Base-by-base conservation (phyloP, 37 sponge, comb jelly and placozoan species). In the Corticium candelabrum region DNA sequence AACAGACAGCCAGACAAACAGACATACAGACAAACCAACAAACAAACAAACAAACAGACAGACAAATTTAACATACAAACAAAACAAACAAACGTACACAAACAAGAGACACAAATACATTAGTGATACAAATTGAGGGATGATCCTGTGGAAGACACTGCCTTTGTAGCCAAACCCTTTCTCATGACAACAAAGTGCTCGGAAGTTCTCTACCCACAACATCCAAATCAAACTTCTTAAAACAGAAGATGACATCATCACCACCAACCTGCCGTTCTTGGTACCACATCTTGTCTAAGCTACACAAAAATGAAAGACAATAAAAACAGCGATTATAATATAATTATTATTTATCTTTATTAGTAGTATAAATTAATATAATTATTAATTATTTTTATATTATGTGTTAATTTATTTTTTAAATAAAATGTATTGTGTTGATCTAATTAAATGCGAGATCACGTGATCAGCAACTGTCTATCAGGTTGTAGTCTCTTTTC, bases 91-190 rank as follows among this genome's bases (percentile, higher is more conserved):
- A 27, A 50, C 62, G 11, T 21, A 27, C 11, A 27, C 62, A 50
- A 11, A 21, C 15, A 11, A 27, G 62, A 21, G 62, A 21, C 15
- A 21, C 11, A 50, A 50, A 50, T 27, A 50, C 62, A 11, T 70
- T 35, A 32, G 5, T 4, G 35, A 85, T 92, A 99, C 92, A 74
- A 99, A 99, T 75, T 95, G 91, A 3, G 95, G 95, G 0, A 99
- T 99, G 62, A 99, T 86, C 1, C 99, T 86, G 78, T 99, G 99
- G 78, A 99, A 92, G 29, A 87, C 88, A 30, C 87, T 85, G 5
- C 93, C 93, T 75, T 90, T 92, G 77, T 88, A 99, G 0, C 99
- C 99, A 50, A 87, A 92, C 40, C 99, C 95, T 72, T 95, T 90
- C 74, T 99, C 99, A 34, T 91, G 92, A 1, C 96, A 92, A 68